Conservation (phyloP, 2,888 invertebrate species). For the Polymixis flavicincta region DNA sequence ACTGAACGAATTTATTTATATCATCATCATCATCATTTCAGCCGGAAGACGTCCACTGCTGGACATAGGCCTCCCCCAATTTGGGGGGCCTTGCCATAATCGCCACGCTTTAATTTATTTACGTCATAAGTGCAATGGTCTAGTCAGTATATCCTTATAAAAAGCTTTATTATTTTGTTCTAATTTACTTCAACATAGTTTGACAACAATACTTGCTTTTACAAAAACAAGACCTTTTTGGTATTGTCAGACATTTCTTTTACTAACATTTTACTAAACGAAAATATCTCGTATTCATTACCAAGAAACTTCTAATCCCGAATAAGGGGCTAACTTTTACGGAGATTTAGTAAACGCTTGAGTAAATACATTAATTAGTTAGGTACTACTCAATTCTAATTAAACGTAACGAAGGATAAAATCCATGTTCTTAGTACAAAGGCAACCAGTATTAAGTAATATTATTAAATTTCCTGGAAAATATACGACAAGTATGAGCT, state of each 20-base stretch:
- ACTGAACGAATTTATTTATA: too few species aligned
- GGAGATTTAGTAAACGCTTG: slow-evolving; percentile 17
- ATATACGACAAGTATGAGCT: not conserved
- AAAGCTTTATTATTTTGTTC: not conserved
- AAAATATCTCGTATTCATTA: not conserved
- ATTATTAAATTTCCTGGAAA: not conserved
- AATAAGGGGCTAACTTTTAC: slow-evolving; percentile 8
- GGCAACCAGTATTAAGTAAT: not conserved
- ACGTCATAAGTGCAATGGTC: not conserved
- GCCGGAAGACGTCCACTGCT: too few species aligned
- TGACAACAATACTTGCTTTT: not conserved
- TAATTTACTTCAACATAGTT: not conserved
- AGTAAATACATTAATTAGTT: slow-evolving; percentile 46
- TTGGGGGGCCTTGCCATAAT: too few species aligned
- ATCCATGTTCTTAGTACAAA: slow-evolving; percentile 20
- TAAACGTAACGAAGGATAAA: slow-evolving; percentile 27
- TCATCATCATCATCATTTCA: too few species aligned
- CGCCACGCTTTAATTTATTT: too few species aligned
- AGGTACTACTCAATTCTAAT: slow-evolving; percentile 29
- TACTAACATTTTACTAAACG: not conserved
- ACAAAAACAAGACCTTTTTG: not conserved
- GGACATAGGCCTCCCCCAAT: too few species aligned
- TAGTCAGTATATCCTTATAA: not conserved
- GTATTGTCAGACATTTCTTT: too few species aligned
- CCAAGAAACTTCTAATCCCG: not conserved